Evolutionary conservation across 2,888 invertebrate species (phyloP), one percentile per base, ranked within the genome.

Genomic region (Coelinius sp.): DNA sequence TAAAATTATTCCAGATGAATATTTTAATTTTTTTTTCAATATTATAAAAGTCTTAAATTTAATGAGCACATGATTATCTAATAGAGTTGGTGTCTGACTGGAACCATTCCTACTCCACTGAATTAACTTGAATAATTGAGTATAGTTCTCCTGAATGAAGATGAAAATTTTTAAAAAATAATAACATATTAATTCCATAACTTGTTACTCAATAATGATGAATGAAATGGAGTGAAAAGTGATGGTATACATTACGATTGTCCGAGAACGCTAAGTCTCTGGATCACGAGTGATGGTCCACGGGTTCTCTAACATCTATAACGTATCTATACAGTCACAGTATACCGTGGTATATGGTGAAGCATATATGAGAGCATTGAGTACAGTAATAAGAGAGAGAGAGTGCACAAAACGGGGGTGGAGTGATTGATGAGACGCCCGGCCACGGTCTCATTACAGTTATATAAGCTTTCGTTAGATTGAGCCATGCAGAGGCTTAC

Each of bases 381-480:
- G 70, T 62, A 62, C 31, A 27, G 31, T 56, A 31, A 62, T n/a
- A 56, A 63, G 64, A 65, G 74, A 73, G 72, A 68, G 59, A 69
- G 49, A 69, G 73, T 64, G 73, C 64, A 62, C 41, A 65, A 75
- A 76, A 77, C 75, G 79, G 75, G 77, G 83, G 71, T 77, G 81
- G 83, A 81, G 86, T 87, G 87, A 87, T 87, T 87, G 87, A 87
- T 87, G 87, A 87, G 86, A 76, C 83, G 81, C 82, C 79, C 81
- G 85, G 82, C 85, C 85, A 85, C 84, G 84, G 86, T 87, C 87
- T 87, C 87, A 87, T 87, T 87, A 87, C 87, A 85, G 86, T 85
- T 87, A 85, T 87, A 87, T 87, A 87, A 87, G 87, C 87, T 87
- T 85, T 84, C 82, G 84, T 41, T 86, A 87, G 86, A 87, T 87